Base-by-base conservation (phyloP, 1,140 invertebrate species). In the Araneus ventricosus region DNA sequence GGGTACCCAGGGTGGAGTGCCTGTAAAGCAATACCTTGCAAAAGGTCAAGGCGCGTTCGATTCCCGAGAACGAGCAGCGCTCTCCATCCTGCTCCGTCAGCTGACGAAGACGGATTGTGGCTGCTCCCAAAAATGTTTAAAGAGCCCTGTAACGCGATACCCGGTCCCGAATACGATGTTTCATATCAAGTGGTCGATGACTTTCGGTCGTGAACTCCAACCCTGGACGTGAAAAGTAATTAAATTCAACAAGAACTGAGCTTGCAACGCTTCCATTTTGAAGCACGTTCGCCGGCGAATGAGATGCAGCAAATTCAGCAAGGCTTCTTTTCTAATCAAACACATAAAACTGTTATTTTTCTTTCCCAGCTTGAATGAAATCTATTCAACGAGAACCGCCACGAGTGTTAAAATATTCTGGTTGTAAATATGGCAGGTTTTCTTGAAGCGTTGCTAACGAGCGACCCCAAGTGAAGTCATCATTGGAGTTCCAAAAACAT, bases 171-270 rank as follows among this genome's bases (percentile, higher is more conserved):
- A 30, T 67, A 27, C 27, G 27, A 30, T 75, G 70, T 75, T 37
- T 75, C 70, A 20, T 75, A 75, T 75, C 30, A 37, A 30, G 30
- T 75, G 70, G 30, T 75, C 70, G 70, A 34, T 75, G 70, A 75
- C 70, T 75, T 67, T 67, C 63, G 63, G 45, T 52, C 45, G 10
- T 17, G 45, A 52, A 52, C 45, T 52, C 63, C 63, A n/a, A n/a
- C 63, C 30, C 70, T 75, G 30, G 20, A 75, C 70, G 30, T 75
- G 70, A 27, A 75, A 67, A 75, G 70, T 75, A 75, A 75, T 75
- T 75, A 75, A 75, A 37, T 37, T 75, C 27, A 37, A 67, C 63
- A 27, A 27, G 63, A 67, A 67, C 24, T 67, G 63, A 30, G 63
- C 24, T 52, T 52, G 45, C 45, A 17, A 52, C 17, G 45, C 24